Conservation (phyloP, 2,888 invertebrate genomes). For the Spodoptera littoralis region DNA sequence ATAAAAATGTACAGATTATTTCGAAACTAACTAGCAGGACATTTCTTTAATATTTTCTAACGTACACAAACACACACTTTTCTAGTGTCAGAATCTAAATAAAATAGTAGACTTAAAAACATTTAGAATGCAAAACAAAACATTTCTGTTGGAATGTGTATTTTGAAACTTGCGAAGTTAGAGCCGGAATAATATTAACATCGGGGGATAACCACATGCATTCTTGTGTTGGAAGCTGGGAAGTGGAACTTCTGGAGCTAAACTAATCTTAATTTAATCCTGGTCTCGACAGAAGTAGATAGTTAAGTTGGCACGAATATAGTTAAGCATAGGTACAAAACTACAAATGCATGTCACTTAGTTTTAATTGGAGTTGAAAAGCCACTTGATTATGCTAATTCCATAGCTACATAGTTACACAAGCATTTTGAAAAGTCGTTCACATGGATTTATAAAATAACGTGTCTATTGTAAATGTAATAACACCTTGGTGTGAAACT, state of each 20-base stretch:
- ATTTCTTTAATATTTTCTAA: constrained; percentile 22
- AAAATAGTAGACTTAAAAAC: constrained; percentile 15
- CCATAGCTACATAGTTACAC: constrained; percentile 15
- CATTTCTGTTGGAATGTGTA: constrained; percentile 65
- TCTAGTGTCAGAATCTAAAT: constrained; percentile 14
- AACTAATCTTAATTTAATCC: constrained; percentile 47
- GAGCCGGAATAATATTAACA: constrained; percentile 27
- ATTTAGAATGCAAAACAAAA: constrained; percentile 58
- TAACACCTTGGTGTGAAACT: no score
- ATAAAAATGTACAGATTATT: constrained; percentile 18
- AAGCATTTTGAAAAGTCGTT: constrained; percentile 21
- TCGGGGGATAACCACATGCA: constrained; percentile 22
- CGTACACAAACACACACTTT: constrained; percentile 17
- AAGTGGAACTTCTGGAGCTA: constrained; percentile 15
- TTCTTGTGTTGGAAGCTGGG: constrained; percentile 9
- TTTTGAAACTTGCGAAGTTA: constrained; percentile 41
- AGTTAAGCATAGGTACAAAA: constrained; percentile 2
- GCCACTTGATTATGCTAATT: constrained; percentile 27
- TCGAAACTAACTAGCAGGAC: not conserved
- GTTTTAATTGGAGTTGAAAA: constrained; percentile 45
- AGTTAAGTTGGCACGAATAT: constrained; percentile 13
- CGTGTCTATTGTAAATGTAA: no score
- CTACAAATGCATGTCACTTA: constrained; percentile 19
- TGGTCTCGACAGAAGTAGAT: constrained; percentile 5
- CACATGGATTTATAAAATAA: constrained; percentile 22